Evolutionary conservation across 92 coral and sea anemone genomes (phyloP), one percentile per base, ranked within the genome.

Genomic region (Paramuricea clavata): DNA sequence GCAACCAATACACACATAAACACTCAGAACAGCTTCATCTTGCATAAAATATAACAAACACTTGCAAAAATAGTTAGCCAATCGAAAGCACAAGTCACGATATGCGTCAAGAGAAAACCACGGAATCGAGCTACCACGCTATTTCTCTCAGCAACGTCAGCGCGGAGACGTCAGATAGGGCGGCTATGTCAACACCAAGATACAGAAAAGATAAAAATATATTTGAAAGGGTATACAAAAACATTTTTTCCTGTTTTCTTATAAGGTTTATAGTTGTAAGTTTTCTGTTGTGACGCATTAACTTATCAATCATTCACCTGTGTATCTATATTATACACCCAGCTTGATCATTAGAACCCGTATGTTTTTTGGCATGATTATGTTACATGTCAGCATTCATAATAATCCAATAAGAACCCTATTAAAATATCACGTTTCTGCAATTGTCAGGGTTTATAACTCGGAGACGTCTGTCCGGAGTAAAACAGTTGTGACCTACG

Each of bases 381-480:
- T 54, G 62, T 54, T 21, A 54, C 62, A 54, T 54, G 62, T 54
- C 62, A 54, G 62, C 62, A 21, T 54, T 17, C 23, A 5, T 54
- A 54, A 54, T 54, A 54, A 54, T 54, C 62, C 26, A 54, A 54
- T 54, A 54, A 54, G 62, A 21, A 17, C 1, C 25, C 62, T 54
- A 54, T 54, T 54, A 54, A 54, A 54, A 54, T 54, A 54, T 54
- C 62, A 21, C 62, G 27, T 54, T 54, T 54, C 62, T 54, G 23
- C 17, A 54, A 13, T 54, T 54, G 1, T 54, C 62, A 54, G 62
- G 23, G 26, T 8, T 54, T 54, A 54, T 19, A 19, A 54, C 27
- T 47, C n/a, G n/a, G n/a, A n/a, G n/a, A n/a, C n/a, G n/a, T n/a
- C n/a, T n/a, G n/a, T n/a, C n/a, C n/a, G n/a, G n/a, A n/a, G n/a